Base-by-base conservation (phyloP, 2,888 invertebrate genomes). In the Luffia ferchaultella region DNA sequence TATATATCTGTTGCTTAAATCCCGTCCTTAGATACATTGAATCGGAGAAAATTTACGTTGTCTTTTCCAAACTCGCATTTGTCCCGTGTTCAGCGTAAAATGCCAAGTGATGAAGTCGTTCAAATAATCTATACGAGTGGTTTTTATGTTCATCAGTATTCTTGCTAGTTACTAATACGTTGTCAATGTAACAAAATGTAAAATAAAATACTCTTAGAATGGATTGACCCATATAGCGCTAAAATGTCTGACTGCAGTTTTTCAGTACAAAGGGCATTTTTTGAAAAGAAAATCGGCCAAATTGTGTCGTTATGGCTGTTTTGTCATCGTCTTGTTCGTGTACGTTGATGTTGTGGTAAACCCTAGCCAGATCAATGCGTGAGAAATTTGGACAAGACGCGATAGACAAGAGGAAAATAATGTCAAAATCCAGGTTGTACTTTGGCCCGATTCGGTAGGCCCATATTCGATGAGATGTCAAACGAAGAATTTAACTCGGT, bases 281-380 rank as follows among this genome's bases (percentile, higher is more conserved):
- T 0, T 7, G n/a, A 46, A 61, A 68, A 50, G 71, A 70, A 48
- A 62, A 72, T 2, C 70, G 51, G 2, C 68, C 69, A 49, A 69
- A 62, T 1, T 69, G 68, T 1, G 70, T 72, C 1, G 53, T 64
- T 1, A 73, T 62, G 0, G 66, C 70, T 2, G 69, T 70, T 54
- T 74, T 73, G 1, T 46, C 53, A 15, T 71, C 60, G 52, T 71
- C 30, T 3, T 3, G 5, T 30, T 3, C 65, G 16, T 59, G 54
- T 18, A 75, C 60, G 0, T 67, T 65, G 20, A 74, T 69, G 20
- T 70, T 64, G 50, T 67, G 57, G 50, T 62, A 74, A 1, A 69
- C 70, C 46, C 53, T 46, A 1, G 52, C 45, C 2, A 66, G 48
- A 50, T 65, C 62, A n/a, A n/a, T n/a, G n/a, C n/a, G n/a, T n/a